Percentiles rank a stretch among this genome's conserved stretches.
phyloP scores from a whole-genome alignment of 2,797 vertebrate genomes.

The Streptopelia turtur region DNA sequence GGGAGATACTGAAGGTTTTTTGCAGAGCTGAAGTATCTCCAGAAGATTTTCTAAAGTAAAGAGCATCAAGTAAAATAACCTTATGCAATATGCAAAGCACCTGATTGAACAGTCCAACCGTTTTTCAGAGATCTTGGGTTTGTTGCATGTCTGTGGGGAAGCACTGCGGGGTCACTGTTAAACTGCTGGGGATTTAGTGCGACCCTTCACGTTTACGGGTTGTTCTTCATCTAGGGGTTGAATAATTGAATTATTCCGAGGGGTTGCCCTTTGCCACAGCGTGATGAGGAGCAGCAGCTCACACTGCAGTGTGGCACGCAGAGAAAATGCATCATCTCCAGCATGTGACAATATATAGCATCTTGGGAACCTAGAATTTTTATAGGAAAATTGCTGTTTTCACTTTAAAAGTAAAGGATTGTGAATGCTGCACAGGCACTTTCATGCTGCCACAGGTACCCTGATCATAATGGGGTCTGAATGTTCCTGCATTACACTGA shows the following conservation, averaged over 20 bases:
- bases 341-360: accelerated
- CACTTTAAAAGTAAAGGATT: accelerated
- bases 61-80: neutral
- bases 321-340: too few relatives aligned
- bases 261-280: accelerated
- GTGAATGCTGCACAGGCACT: neutral
- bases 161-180: neutral
- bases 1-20: accelerated
- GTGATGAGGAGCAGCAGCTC: neutral
- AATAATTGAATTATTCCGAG: neutral
- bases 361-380: neutral
- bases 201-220: neutral
- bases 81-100: neutral
- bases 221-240: neutral
- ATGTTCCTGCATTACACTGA: neutral
- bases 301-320: neutral
- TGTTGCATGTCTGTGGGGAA: accelerated
- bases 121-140: neutral
- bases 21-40: neutral
- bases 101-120: accelerated
- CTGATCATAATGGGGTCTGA: accelerated
- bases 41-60: neutral
- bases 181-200: accelerated
- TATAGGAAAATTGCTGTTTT: neutral
- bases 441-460: neutral